Base-by-base conservation (phyloP, 2,797 vertebrate species). In the Pipistrellus pygmaeus region DNA sequence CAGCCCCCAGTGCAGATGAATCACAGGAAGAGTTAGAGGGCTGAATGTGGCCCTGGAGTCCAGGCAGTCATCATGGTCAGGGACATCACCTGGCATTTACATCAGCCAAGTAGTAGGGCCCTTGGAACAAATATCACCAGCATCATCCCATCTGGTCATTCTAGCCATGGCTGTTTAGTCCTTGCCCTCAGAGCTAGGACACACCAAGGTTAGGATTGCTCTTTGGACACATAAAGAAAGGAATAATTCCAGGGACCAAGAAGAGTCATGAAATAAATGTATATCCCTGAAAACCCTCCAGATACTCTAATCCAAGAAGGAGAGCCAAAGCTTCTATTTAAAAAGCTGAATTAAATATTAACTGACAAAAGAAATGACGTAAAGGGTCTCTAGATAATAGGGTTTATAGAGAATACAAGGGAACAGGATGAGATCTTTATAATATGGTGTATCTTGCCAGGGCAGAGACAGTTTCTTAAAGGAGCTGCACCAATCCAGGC, bases 21-120 rank as follows among this genome's bases (percentile, higher is more conserved):
- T 97, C 96, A 97, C 91, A 97, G 97, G 96, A 97, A 95, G 95
- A 91, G 48, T 1, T 77, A 15, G 90, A 94, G 64, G 46, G 77
- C 93, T 64, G 25, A 93, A 95, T 92, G 90, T 83, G 76, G 48
- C 97, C 93, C 95, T 57, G 9, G 96, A 88, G 95, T 32, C 83
- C 55, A 71, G 51, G 15, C 62, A 82, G 73, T 88, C 48, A 8
- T 86, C 81, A 62, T 57, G 41, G 57, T 80, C 90, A 92, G 64
- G 66, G 82, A 57, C 46, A 96, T 93, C 91, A 95, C 91, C 78
- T 81, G 91, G 82, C 60, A 90, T 38, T 93, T 68, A 92, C 71
- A 77, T 46, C 75, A 93, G 75, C 86, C 87, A 85, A 85, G 71
- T 32, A 85, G 44, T 20, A 32, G 66, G 27, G 51, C 12, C 77